Conservation (phyloP, 2,888 invertebrate genomes). For the Xestia sexstrigata region DNA sequence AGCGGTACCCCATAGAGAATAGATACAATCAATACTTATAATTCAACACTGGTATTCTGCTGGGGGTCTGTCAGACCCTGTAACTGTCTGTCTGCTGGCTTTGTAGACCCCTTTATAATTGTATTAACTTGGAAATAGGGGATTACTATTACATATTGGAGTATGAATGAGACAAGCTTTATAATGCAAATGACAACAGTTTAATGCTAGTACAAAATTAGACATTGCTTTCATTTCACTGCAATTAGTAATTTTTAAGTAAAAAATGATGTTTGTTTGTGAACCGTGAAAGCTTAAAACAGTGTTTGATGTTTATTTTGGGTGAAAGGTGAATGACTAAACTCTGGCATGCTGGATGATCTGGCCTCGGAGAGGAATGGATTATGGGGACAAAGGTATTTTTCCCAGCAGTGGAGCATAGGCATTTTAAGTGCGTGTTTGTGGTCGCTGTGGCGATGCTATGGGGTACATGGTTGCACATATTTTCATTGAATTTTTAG, state of each 20-base stretch:
- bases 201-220: too few species aligned
- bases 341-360: too few species aligned
- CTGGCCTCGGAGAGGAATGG: too few species aligned
- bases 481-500: too few species aligned
- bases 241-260: too few species aligned
- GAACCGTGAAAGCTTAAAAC: too few species aligned
- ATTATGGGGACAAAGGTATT: too few species aligned
- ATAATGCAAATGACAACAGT: neutral
- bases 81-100: constrained; percentile 43
- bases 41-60: constrained; percentile 21
- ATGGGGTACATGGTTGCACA: neutral
- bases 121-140: constrained; percentile 53
- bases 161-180: constrained; percentile 32
- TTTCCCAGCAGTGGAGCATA: too few species aligned
- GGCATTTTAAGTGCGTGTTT: neutral
- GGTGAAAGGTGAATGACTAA: too few species aligned
- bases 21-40: constrained; percentile 43
- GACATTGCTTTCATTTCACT: too few species aligned
- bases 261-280: too few species aligned
- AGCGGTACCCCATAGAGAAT: neutral
- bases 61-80: constrained; percentile 49
- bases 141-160: neutral
- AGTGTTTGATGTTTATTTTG: too few species aligned
- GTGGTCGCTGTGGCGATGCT: neutral
- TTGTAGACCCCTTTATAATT: constrained; percentile 52